Conservation (phyloP, 2,797 vertebrate species). For the Rhinoraja longicauda region DNA sequence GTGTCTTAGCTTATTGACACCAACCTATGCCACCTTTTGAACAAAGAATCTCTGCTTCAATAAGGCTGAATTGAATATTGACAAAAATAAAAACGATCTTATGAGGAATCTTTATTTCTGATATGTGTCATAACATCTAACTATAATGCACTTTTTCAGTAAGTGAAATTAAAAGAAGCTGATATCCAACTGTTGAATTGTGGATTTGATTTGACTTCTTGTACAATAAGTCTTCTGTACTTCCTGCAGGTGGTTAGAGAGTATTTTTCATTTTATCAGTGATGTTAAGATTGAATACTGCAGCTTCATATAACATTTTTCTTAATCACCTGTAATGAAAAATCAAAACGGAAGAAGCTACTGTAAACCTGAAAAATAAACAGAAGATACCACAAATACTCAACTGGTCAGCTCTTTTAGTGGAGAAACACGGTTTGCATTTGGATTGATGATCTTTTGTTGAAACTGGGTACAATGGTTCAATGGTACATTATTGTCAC, state of each 20-base stretch:
- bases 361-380: too few relatives aligned
- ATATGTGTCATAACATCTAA: background rate
- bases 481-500: too few relatives aligned
- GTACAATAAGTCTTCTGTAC: background rate
- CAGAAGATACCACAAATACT: too few relatives aligned
- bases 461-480: too few relatives aligned
- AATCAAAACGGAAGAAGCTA: too few relatives aligned
- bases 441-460: too few relatives aligned
- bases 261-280: background rate
- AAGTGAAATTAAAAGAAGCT: background rate
- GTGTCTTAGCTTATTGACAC: background rate
- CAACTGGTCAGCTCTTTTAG: too few relatives aligned
- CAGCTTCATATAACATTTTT: too few relatives aligned
- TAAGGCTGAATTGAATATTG: background rate
- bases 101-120: background rate
- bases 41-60: background rate
- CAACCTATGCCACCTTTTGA: background rate
- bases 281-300: background rate
- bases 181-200: background rate
- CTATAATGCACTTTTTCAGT: background rate
- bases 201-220: background rate
- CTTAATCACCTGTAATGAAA: too few relatives aligned
- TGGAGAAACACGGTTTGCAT: too few relatives aligned
- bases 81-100: background rate
- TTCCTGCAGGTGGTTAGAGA: background rate